Conservation (phyloP, 2,797 vertebrate genomes). For the Toxotes lorentzi region DNA sequence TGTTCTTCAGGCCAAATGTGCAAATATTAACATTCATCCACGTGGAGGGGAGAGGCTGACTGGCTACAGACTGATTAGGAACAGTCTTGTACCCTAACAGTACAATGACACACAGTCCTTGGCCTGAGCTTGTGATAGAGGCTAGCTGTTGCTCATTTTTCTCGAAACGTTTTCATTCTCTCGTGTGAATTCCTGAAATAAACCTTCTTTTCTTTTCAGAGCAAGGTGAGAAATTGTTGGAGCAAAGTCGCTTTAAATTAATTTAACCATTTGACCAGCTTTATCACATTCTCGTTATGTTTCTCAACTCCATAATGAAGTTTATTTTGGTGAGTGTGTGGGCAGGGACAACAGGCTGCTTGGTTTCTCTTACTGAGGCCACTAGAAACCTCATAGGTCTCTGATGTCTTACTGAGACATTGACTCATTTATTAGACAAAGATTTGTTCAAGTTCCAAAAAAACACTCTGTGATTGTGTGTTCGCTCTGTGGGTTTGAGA, state of each 20-base stretch:
- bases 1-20: conserved; percentile 19
- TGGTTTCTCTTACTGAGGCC: conserved; percentile 19
- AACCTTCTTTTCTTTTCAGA: background rate
- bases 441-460: conserved; percentile 5
- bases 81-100: conserved; percentile 13
- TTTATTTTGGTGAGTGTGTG: conserved; percentile 32
- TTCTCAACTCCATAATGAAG: conserved; percentile 21
- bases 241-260: background rate
- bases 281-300: background rate
- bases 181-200: background rate
- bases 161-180: background rate
- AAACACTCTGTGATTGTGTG: background rate
- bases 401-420: background rate
- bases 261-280: background rate
- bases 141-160: background rate
- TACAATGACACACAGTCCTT: conserved; percentile 53
- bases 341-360: conserved; percentile 17
- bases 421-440: conserved; percentile 37
- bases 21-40: conserved; percentile 59
- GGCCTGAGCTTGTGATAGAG: background rate
- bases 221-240: background rate
- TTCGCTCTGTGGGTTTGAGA: conserved; percentile 7
- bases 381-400: conserved; percentile 1
- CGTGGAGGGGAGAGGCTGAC: conserved; percentile 18
- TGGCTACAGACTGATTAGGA: conserved; percentile 26